Conservation (phyloP, 2,888 invertebrate genomes). For the Seira ritae region DNA sequence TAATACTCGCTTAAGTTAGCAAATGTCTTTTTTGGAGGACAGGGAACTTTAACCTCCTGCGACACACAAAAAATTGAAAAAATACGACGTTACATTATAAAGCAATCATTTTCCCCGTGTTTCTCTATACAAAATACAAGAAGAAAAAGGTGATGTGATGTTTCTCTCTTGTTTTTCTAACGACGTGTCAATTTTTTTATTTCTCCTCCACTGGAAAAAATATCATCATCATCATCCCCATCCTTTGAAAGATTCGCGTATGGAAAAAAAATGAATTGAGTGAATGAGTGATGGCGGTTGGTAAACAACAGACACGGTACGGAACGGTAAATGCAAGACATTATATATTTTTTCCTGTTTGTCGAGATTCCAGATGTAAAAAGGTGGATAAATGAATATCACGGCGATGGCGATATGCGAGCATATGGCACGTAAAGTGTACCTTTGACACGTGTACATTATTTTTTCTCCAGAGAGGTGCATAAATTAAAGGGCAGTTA, state of each 20-base stretch:
- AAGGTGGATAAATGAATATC: neutral
- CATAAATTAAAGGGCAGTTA: conserved; percentile 10
- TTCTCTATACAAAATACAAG: neutral
- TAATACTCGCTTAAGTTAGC: conserved; percentile 23
- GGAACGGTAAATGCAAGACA: neutral
- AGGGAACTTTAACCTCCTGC: neutral
- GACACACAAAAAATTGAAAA: conserved; percentile 27
- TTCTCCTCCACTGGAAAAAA: neutral
- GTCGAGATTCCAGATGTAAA: neutral
- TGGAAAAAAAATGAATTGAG: conserved; percentile 11
- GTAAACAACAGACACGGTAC: conserved; percentile 5
- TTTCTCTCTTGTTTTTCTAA: neutral
- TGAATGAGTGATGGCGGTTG: conserved; percentile 8
- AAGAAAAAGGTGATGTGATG: conserved; percentile 33
- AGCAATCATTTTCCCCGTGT: conserved; percentile 20
- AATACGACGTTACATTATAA: conserved; percentile 48
- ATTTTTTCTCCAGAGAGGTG: conserved; percentile 14
- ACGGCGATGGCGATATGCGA: neutral
- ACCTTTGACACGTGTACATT: conserved; percentile 7
- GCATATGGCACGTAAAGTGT: conserved; percentile 7
- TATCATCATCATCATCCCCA: no score
- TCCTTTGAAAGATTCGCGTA: neutral
- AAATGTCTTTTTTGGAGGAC: neutral
- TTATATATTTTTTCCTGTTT: neutral
- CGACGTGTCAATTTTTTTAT: conserved; percentile 12